Conservation (phyloP, 2,797 vertebrate species). For the Lophius americanus region DNA sequence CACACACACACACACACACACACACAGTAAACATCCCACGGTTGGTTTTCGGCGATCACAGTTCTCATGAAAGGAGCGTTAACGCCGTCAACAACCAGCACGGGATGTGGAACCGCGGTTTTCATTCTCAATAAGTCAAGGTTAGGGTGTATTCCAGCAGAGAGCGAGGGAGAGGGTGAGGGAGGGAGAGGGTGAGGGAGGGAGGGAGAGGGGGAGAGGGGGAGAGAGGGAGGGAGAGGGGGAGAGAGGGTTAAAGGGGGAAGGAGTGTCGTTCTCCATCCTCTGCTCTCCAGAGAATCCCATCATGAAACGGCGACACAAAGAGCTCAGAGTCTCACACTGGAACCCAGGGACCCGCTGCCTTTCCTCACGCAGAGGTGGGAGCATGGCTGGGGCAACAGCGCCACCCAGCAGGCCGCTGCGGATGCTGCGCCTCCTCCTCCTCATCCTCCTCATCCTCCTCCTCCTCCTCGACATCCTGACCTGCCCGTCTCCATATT, state of each 20-base stretch:
- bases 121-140: slow-evolving; percentile 79
- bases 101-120: slow-evolving; percentile 72
- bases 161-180: slow-evolving; percentile 33
- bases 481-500: slow-evolving; percentile 31
- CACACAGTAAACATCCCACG: slow-evolving; percentile 18
- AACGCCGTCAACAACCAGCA: slow-evolving; percentile 77
- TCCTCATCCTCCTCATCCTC: background rate
- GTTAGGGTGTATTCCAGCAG: slow-evolving; percentile 74
- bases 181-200: slow-evolving; percentile 4
- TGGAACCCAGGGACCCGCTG: slow-evolving; percentile 70
- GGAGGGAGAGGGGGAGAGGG: slow-evolving; percentile 14
- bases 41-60: slow-evolving; percentile 72
- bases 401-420: slow-evolving; percentile 67
- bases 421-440: slow-evolving; percentile 41
- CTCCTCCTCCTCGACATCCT: slow-evolving; percentile 12
- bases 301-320: slow-evolving; percentile 78
- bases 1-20: slow-evolving; percentile 20
- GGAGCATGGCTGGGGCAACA: slow-evolving; percentile 70
- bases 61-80: slow-evolving; percentile 73
- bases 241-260: slow-evolving; percentile 61
- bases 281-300: slow-evolving; percentile 81
- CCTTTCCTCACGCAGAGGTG: slow-evolving; percentile 2
- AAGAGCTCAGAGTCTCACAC: slow-evolving; percentile 76
- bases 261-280: slow-evolving; percentile 76
- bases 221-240: slow-evolving; percentile 33